These are phyloP conservation scores for Limosa lapponica DNA, from an alignment of 2,797 vertebrate species.

Conservation along the genomic window DNA sequence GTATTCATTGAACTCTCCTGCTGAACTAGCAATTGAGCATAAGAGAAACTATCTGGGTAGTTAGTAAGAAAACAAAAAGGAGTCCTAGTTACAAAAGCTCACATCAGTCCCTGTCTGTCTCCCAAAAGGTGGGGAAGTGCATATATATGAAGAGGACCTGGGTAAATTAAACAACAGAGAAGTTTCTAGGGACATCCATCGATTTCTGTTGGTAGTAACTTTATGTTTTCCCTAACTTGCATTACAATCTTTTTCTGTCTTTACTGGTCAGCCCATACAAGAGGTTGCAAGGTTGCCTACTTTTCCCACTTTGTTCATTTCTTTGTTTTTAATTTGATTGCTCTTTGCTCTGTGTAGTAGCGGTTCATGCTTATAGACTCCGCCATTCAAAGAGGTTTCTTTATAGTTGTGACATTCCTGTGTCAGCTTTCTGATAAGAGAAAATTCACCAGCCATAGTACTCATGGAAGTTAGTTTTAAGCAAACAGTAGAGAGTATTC, in stretches of 20 bases:
- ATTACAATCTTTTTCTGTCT: neutral
- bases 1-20: neutral
- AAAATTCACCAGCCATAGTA: conserved; percentile 25
- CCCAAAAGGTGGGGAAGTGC: neutral
- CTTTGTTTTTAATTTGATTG: neutral
- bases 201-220: neutral
- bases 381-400: neutral
- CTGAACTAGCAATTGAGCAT: neutral
- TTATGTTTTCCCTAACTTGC: neutral
- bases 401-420: neutral
- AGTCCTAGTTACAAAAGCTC: neutral
- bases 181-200: neutral
- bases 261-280: neutral
- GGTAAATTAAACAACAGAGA: neutral
- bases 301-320: neutral
- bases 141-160: neutral
- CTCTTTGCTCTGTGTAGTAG: neutral
- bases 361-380: neutral
- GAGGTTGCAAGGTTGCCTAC: neutral
- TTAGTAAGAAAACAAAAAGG: neutral
- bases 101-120: neutral
- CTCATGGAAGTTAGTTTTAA: conserved; percentile 37
- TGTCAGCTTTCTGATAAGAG: conserved; percentile 18
- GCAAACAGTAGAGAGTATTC: conserved; percentile 47
- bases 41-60: neutral